Base-by-base conservation (phyloP, 30 jellyfish, hydroid and myxozoan genomes). In the Cassiopea andromeda region DNA sequence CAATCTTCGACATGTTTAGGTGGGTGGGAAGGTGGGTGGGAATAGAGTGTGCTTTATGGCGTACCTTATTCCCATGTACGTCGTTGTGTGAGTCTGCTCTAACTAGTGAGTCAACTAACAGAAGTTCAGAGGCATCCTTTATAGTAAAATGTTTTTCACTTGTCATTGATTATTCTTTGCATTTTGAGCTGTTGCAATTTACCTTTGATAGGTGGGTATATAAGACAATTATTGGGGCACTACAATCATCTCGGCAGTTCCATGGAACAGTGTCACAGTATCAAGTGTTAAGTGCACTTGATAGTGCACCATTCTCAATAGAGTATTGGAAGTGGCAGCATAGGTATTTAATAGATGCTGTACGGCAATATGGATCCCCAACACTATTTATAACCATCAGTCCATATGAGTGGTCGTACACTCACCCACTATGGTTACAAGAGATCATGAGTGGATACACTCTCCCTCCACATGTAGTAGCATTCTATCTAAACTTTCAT, bases 141-240 rank as follows among this genome's bases (percentile, higher is more conserved):
- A 48, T 79, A 59, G 48, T 54, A 1, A 79, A 79, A 38, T 57
- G 88, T 72, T 57, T 79, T 49, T 7, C 58, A 8, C 48, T 83
- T 13, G 19, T 86, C 3, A 48, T 75, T 49, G 94, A 76, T 69
- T 73, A 86, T 60, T 44, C 90, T 17, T n/a, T 86, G 73, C 43
- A 77, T 13, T 88, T 49, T 61, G 82, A 78, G 49, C 7, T 78
- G 54, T 68, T 86, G 0, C 89, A 86, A 50, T 86, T 86, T 58
- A 17, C 1, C 12, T 86, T 73, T 79, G 91, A 88, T 58, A n/a
- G 88, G 7, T 77, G 92, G 91, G 38, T 78, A 19, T 88, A 4
- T 68, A 88, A 87, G 15, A 71, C 95, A 59, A 79, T 77, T 2
- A 73, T 84, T 64, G 89, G 82, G 12, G 97, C 97, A n/a, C 46